Evolutionary conservation across 2,113 vertebrate species (phyloP), one percentile per base, ranked within the genome.

Genomic region (Oryzias woworae): DNA sequence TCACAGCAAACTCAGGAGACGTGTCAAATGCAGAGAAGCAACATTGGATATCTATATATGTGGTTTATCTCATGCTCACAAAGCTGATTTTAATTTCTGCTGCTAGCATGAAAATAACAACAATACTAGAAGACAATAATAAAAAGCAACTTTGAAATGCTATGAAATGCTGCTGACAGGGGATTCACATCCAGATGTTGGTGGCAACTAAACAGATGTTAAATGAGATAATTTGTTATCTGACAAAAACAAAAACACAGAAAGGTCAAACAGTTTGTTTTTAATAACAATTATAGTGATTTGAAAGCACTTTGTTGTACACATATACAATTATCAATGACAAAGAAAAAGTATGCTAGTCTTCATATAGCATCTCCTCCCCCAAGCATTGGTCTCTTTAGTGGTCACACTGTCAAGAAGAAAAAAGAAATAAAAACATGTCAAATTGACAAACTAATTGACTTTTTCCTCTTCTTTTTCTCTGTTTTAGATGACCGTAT

Each of bases 201-300:
- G 20, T 20, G 20, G 20, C 20, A 26, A 3, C 3, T 26, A 26
- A 26, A 26, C 26, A 5, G 26, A 26, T 26, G 26, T 5, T 26
- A 26, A 26, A 26, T 26, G 1, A 20, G 20, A 20, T 20, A 20
- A 20, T 20, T 20, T 20, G 20, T 20, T 20, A 20, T 13, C n/a
- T 18, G 14, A 31, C 6, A 46, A 10, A 31, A 58, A 24, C 1
- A 44, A 17, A 64, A 64, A 14, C 4, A 45, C 28, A 4, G 41
- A 55, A 50, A 73, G 42, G 66, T 92, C 82, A 91, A 90, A 91
- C 90, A 90, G 77, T 82, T 92, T 36, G 10, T 12, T 91, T 95
- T 86, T 83, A 95, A 94, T 97, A 93, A 93, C 92, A 88, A 92
- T 91, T 92, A 78, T 91, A 93, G 92, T 93, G 88, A 93, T 92